Evolutionary conservation across 1,140 invertebrate genomes (phyloP).

Genomic region (Doryteuthis pealeii): DNA sequence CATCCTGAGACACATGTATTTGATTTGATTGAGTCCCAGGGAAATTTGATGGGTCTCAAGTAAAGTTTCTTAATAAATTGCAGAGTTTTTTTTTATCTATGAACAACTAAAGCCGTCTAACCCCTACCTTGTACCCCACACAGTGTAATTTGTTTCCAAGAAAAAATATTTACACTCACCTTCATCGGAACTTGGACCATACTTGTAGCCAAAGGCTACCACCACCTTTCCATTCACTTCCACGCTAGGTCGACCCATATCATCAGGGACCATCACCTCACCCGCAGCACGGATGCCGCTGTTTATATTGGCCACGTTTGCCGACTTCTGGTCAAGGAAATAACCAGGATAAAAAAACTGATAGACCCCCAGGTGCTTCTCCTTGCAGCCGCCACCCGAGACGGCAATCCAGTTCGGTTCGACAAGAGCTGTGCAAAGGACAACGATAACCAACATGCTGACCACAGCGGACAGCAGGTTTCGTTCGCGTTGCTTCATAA

Average conservation of each 20-base stretch:
- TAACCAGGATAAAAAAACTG: conserved; percentile 52
- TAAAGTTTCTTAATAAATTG: too few relatives aligned
- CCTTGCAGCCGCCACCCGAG: conserved; percentile 36
- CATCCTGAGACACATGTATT: too few relatives aligned
- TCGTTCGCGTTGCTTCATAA: conserved; percentile 46
- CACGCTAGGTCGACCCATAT: conserved; percentile 6
- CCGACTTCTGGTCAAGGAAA: conserved; percentile 22
- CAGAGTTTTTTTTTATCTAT: too few relatives aligned
- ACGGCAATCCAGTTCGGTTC: conserved; percentile 51
- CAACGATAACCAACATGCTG: conserved; percentile 53
- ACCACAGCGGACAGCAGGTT: conserved; percentile 51
- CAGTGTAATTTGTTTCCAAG: too few relatives aligned
- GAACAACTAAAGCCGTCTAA: too few relatives aligned
- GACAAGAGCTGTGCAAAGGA: conserved; percentile 50
- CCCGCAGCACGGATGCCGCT: background rate
- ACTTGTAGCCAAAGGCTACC: conserved; percentile 34
- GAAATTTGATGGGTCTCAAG: too few relatives aligned
- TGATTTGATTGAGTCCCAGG: too few relatives aligned
- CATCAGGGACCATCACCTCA: conserved; percentile 3
- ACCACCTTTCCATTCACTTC: conserved; percentile 3
- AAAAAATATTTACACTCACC: conserved; percentile 30
- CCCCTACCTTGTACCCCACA: too few relatives aligned
- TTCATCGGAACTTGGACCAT: conserved; percentile 33
- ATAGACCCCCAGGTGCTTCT: conserved; percentile 42
- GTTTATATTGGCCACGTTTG: background rate